phyloP scores from a whole-genome alignment of 1,140 invertebrate genomes.

The Papilio polyxenes region DNA sequence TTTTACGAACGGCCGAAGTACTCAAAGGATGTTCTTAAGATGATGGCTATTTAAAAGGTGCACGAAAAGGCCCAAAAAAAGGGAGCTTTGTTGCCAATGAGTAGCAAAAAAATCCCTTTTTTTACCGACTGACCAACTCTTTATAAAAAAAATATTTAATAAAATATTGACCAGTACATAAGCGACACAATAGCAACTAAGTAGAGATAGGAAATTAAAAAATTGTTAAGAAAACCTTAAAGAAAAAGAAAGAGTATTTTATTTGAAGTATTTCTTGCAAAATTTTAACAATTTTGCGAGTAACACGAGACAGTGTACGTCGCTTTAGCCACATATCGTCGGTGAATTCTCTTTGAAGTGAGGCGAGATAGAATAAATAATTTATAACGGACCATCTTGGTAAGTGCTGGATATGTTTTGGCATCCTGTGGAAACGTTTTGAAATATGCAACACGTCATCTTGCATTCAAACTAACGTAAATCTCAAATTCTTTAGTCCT shows the following conservation, averaged over 20 bases:
- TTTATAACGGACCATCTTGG: slow-evolving; percentile 22
- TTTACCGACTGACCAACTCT: too few relatives aligned
- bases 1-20: neutral
- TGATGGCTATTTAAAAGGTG: too few relatives aligned
- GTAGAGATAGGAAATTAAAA: neutral
- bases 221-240: neutral
- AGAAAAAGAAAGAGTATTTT: too few relatives aligned
- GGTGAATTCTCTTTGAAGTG: slow-evolving; percentile 24
- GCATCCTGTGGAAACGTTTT: slow-evolving; percentile 8
- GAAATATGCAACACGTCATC: slow-evolving; percentile 9
- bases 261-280: neutral
- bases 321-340: slow-evolving; percentile 10
- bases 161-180: too few relatives aligned
- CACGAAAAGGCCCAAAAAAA: too few relatives aligned
- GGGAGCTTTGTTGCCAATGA: too few relatives aligned
- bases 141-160: too few relatives aligned
- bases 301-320: neutral
- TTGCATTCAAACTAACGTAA: slow-evolving; percentile 1
- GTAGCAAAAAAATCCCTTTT: too few relatives aligned
- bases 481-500: neutral
- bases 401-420: slow-evolving; percentile 25
- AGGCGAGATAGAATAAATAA: slow-evolving; percentile 20
- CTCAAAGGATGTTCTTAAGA: too few relatives aligned
- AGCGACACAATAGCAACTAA: neutral
- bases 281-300: neutral